Evolutionary conservation across 2,113 vertebrate species (phyloP).

Genomic region (Urocitellus parryii): DNA sequence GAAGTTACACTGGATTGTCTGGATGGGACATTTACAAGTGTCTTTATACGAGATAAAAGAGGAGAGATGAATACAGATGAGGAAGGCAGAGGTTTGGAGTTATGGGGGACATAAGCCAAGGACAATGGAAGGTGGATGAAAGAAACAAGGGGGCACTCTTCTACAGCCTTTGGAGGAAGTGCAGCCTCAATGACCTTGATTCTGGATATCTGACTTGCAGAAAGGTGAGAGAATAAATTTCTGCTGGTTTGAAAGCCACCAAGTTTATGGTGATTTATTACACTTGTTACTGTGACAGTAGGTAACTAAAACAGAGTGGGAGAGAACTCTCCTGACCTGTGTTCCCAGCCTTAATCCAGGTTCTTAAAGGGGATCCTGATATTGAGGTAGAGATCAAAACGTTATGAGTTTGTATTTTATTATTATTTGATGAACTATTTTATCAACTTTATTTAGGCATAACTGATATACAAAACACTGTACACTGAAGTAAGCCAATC

Average conservation of each 20-base stretch:
- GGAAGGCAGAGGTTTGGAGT: background rate
- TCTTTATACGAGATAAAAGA: background rate
- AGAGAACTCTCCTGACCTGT: background rate
- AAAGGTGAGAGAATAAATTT: background rate
- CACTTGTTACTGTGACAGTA: background rate
- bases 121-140: accelerated
- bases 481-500: too few species aligned
- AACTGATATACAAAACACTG: background rate
- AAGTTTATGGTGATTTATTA: background rate
- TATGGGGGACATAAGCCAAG: background rate
- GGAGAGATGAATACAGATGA: background rate
- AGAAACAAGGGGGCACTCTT: background rate
- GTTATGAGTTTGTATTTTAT: background rate
- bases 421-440: background rate
- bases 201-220: background rate
- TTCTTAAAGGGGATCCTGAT: background rate
- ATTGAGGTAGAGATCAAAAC: background rate
- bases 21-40: background rate
- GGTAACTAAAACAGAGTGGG: background rate
- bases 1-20: background rate
- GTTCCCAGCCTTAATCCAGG: background rate
- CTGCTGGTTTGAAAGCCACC: background rate
- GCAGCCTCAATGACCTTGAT: background rate
- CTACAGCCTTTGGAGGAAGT: background rate
- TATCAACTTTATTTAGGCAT: background rate